Evolutionary conservation across 1,140 invertebrate genomes (phyloP).

Genomic region (Pseudomyrmex dendroicus): DNA sequence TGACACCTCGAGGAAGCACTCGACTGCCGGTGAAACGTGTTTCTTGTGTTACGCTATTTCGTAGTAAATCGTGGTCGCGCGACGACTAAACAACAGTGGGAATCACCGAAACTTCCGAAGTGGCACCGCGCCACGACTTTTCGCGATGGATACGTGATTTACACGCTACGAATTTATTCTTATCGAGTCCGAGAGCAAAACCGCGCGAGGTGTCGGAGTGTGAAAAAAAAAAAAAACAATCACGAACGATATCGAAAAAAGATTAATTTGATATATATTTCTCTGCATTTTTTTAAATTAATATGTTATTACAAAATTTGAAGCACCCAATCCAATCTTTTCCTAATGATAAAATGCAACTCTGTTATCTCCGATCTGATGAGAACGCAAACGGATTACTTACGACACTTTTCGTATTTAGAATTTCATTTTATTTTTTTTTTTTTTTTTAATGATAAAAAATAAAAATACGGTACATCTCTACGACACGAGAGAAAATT

Average conservation of each 20-base stretch:
- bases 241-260: no score
- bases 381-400: not conserved
- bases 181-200: conserved; percentile 12
- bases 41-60: conserved; percentile 24
- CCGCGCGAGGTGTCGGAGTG: conserved; percentile 15
- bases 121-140: conserved; percentile 9
- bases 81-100: conserved; percentile 24
- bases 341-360: no score
- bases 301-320: no score
- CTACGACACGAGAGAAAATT: no score
- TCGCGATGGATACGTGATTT: conserved; percentile 19
- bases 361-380: no score
- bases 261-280: no score
- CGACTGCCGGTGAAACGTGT: conserved; percentile 45
- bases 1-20: conserved; percentile 67
- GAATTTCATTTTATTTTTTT: not conserved
- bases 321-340: no score
- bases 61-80: conserved; percentile 41
- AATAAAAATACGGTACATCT: no score
- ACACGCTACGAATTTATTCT: conserved; percentile 23
- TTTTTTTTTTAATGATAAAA: no score
- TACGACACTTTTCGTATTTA: not conserved
- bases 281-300: no score
- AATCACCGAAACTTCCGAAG: conserved; percentile 34
- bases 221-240: no score